phyloP scores from a whole-genome alignment of 92 coral and sea anemone genomes.

The Galaxea fascicularis region DNA sequence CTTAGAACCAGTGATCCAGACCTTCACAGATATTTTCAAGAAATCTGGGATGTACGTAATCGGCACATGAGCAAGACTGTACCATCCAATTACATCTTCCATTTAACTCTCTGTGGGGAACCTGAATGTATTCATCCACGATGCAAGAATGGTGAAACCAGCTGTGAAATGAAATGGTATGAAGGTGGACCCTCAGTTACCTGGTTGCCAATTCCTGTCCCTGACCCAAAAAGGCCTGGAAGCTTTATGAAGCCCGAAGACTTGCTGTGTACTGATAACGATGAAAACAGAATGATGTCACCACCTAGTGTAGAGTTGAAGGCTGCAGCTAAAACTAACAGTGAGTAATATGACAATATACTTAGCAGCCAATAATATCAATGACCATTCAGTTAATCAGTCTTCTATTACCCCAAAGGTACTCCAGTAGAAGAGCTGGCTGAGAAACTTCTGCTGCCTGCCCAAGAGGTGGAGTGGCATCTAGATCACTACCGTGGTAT shows the following conservation, averaged over 20 bases:
- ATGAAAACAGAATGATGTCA: conserved; percentile 24
- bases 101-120: conserved; percentile 46
- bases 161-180: conserved; percentile 43
- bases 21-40: conserved; percentile 39
- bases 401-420: conserved; percentile 25
- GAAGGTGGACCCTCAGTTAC: conserved; percentile 51
- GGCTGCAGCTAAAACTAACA: conserved; percentile 43
- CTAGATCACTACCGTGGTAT: conserved; percentile 13
- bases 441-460: conserved; percentile 40
- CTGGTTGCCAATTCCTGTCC: conserved; percentile 40
- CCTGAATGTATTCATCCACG: conserved; percentile 52
- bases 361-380: conserved; percentile 19
- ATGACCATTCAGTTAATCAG: conserved; percentile 25
- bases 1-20: conserved; percentile 37
- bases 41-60: conserved; percentile 47
- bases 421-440: conserved; percentile 42
- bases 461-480: conserved; percentile 38
- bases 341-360: conserved; percentile 26
- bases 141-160: conserved; percentile 55
- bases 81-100: conserved; percentile 59
- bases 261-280: conserved; percentile 12
- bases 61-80: conserved; percentile 47
- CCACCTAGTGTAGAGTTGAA: conserved; percentile 28
- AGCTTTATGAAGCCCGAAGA: conserved; percentile 30
- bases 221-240: conserved; percentile 24